Evolutionary conservation across 2,888 invertebrate genomes (phyloP), one percentile per base, ranked within the genome.

Genomic region (Apoda limacodes): DNA sequence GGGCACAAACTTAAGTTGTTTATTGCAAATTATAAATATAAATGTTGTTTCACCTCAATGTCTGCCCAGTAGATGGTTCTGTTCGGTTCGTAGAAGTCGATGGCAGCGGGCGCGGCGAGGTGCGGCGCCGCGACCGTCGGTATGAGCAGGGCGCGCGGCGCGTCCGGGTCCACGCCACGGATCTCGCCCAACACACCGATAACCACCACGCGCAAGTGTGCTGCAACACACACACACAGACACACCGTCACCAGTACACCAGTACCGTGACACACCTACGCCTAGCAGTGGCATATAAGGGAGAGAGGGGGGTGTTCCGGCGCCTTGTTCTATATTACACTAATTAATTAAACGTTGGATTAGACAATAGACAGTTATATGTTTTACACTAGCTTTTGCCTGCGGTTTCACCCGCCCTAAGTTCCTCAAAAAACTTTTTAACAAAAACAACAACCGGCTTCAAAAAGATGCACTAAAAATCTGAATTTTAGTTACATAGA

Each of bases 41-140:
- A n/a, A n/a, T n/a, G n/a, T n/a, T n/a, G 15, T 21, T 23, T 43
- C 27, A 87, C 82, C 55, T 88, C 87, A 5, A 84, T 81, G 61
- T 92, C 92, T 1, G 89, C 85, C 93, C 93, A 93, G 74, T 87
- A 93, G 33, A 93, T 71, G 30, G 85, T 83, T 43, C 83, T 84
- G 39, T 84, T 83, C 30, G 74, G 81, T 2, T 89, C 85, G 30
- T 86, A 80, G 54, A 86, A 88, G 51, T 90, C 90, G 34, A 94
- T 72, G 45, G 88, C 84, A 28, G 85, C 82, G 5, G 92, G 91
- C 42, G 85, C 83, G 39, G 88, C 74, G 6, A 90, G 86, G 66
- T 88, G 82, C 17, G 89, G 87, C 25, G 86, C 72, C 34, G 90
- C 86, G 42, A 94, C 88, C 11, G 93, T 89, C 6, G 95, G 93